A percentile compares a stretch with the other conserved stretches of the same genome.
Conservation (phyloP, 2,113 vertebrate genomes). For the Campylomormyrus numenius region DNA sequence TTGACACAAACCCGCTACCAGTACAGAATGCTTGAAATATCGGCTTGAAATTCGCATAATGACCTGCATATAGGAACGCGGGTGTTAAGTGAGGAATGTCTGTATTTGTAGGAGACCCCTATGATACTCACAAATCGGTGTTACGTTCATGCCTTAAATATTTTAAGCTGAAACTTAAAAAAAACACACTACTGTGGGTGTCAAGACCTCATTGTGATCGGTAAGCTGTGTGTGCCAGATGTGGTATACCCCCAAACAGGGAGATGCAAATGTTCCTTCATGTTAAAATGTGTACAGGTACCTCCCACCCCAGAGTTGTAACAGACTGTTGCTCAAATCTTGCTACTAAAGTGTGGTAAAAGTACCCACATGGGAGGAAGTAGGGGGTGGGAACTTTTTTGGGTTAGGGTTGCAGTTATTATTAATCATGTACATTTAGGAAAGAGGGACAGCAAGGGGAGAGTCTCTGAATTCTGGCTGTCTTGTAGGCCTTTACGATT, state of each 20-base stretch:
- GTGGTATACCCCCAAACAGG: neutral
- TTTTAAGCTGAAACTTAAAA: conserved; percentile 33
- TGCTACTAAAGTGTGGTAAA: neutral
- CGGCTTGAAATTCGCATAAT: no score
- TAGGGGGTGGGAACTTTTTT: neutral
- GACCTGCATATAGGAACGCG: no score
- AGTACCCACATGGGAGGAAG: neutral
- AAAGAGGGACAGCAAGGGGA: neutral
- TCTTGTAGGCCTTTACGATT: neutral
- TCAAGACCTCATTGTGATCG: neutral
- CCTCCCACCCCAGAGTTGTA: neutral
- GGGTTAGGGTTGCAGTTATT: neutral
- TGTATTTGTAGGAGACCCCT: conserved; percentile 31
- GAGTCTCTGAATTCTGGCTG: neutral
- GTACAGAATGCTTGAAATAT: no score
- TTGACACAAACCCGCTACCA: no score
- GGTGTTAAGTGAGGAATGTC: no score
- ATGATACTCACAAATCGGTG: conserved; percentile 42
- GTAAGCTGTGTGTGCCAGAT: neutral
- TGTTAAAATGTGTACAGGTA: neutral
- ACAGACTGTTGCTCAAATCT: neutral
- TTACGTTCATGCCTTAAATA: conserved; percentile 54
- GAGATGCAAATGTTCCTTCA: neutral
- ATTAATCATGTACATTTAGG: neutral
- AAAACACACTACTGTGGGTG: neutral